These are phyloP conservation scores for Melanocharis versteri DNA, from an alignment of 2,113 vertebrate species.

Conservation along the genomic window DNA sequence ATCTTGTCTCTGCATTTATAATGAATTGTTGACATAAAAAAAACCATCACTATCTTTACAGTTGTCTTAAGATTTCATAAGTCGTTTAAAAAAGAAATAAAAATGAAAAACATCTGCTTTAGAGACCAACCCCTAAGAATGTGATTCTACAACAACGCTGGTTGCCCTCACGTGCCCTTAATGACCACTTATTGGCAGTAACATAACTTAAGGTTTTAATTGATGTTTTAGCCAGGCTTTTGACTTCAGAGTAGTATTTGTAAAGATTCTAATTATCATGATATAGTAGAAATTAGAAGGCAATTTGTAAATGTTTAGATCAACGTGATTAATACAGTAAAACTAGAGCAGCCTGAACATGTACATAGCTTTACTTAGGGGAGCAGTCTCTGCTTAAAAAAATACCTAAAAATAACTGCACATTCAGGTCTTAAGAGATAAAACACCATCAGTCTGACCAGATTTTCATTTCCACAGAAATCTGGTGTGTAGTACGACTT, in stretches of 20 bases:
- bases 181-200: constrained; percentile 53
- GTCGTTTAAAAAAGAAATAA: background rate
- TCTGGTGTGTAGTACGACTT: background rate
- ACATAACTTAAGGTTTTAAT: constrained; percentile 53
- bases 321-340: background rate
- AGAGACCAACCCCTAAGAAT: background rate
- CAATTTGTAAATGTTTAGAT: constrained; percentile 48
- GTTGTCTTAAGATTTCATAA: background rate
- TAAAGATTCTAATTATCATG: constrained; percentile 47
- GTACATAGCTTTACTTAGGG: background rate
- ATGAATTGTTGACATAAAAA: background rate
- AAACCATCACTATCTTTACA: background rate
- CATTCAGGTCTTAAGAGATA: background rate
- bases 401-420: background rate
- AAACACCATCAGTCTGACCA: background rate
- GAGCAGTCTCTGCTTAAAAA: background rate
- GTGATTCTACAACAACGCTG: background rate
- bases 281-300: constrained; percentile 45
- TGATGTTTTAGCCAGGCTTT: constrained; percentile 35
- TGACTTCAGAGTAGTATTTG: constrained; percentile 26
- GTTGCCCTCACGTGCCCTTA: constrained; percentile 39
- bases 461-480: background rate
- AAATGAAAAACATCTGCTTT: constrained; percentile 29
- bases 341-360: background rate
- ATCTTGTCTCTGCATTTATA: background rate